These are phyloP conservation scores for Babylonia areolata DNA, from an alignment of 1,140 invertebrate species.

Conservation along the genomic window DNA sequence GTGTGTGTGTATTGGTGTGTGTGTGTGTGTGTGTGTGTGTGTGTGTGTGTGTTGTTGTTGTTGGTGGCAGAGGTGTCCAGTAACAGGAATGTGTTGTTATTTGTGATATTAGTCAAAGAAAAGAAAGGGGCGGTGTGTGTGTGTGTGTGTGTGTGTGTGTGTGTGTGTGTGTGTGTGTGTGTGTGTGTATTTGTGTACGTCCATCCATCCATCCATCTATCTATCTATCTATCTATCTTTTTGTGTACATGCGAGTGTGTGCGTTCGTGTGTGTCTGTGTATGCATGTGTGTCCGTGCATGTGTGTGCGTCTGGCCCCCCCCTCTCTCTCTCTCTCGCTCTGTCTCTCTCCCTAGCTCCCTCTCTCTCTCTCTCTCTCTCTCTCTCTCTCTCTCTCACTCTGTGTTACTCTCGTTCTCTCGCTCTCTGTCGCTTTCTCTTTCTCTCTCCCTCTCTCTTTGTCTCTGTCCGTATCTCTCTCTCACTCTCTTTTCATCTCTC, in stretches of 20 bases:
- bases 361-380: neutral
- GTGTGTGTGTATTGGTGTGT: no score
- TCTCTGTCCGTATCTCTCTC: neutral
- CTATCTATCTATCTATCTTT: no score
- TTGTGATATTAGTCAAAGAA: neutral
- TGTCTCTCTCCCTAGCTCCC: neutral
- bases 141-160: neutral
- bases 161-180: neutral
- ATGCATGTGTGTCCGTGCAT: no score
- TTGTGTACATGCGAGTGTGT: neutral
- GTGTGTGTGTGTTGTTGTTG: neutral
- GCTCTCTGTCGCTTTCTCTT: neutral
- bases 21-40: no score
- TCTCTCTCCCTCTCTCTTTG: neutral
- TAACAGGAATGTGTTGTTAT: neutral
- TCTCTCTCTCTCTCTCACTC: neutral
- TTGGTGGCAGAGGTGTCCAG: neutral
- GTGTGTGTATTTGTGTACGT: neutral
- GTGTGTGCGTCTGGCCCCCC: neutral
- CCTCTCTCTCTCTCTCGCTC: neutral
- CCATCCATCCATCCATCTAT: no score
- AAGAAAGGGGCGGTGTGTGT: no score
- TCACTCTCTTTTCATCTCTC: no score
- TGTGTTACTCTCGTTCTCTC: neutral
- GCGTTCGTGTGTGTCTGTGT: neutral